phyloP scores from a whole-genome alignment of 2,797 vertebrate species.

The Onychomys arenicola region DNA sequence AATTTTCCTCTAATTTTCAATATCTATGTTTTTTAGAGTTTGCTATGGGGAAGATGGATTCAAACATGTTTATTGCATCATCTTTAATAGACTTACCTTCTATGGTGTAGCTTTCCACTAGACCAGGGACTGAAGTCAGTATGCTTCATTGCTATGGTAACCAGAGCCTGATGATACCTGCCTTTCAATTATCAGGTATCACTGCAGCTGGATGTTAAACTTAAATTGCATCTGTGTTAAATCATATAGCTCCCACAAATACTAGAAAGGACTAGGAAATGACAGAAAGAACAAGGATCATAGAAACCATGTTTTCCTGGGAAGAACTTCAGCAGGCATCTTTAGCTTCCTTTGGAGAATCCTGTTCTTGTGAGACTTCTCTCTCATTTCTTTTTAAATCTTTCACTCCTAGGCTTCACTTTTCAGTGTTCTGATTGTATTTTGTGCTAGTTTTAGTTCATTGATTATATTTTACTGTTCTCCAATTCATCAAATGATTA shows the following conservation, averaged over 20 bases:
- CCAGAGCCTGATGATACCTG: background rate
- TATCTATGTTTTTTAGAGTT: background rate
- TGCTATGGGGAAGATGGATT: background rate
- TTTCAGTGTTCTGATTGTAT: background rate
- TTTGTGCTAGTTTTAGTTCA: background rate
- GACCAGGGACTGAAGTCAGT: background rate
- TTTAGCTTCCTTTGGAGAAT: background rate
- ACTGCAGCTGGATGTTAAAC: background rate
- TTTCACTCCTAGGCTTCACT: background rate
- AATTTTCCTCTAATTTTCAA: background rate
- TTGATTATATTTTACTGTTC: background rate
- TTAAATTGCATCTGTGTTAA: background rate
- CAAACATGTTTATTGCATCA: constrained; percentile 1
- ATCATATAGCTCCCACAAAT: background rate
- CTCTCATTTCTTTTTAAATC: background rate
- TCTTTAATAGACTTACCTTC: background rate
- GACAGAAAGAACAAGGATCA: background rate
- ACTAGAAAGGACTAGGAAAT: background rate
- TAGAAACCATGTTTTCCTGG: background rate
- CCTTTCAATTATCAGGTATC: background rate
- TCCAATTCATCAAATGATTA: background rate
- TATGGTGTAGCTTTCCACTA: constrained; percentile 18
- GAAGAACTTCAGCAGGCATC: background rate
- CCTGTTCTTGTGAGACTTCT: background rate
- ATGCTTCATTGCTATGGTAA: background rate